Percentiles rank a stretch among this genome's conserved stretches.
These are phyloP conservation scores for Cylloceria caligata DNA, from an alignment of 2,888 invertebrate species.

Conservation along the genomic window DNA sequence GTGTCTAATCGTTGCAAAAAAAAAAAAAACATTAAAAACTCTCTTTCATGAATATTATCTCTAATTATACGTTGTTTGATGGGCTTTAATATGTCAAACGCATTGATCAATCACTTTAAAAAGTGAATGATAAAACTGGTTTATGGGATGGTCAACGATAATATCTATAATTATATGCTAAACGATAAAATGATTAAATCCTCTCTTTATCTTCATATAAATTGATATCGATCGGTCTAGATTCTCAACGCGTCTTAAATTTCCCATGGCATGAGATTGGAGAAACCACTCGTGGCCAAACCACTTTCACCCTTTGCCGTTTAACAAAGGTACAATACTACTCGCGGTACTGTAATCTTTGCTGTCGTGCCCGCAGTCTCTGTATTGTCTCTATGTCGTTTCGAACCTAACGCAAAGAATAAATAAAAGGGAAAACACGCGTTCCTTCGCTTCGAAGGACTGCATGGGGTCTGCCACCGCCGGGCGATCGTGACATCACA, in stretches of 20 bases:
- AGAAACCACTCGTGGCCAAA: conserved; percentile 9
- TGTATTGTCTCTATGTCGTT: not conserved
- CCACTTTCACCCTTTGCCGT: conserved; percentile 22
- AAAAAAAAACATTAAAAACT: too few relatives aligned
- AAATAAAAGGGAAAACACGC: conserved; percentile 18
- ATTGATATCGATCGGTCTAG: not conserved
- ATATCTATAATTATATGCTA: not conserved
- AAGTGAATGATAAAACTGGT: too few relatives aligned
- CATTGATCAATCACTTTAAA: too few relatives aligned
- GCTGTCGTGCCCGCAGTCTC: not conserved
- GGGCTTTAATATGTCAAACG: too few relatives aligned
- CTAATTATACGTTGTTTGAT: too few relatives aligned
- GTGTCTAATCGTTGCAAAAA: too few relatives aligned
- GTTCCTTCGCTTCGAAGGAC: conserved; percentile 1
- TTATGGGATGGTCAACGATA: not conserved
- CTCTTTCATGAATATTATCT: too few relatives aligned
- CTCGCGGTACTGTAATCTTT: not conserved
- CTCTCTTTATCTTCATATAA: not conserved
- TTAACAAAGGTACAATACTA: not conserved
- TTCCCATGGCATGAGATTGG: not conserved
- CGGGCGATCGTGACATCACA: not conserved
- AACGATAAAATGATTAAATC: not conserved
- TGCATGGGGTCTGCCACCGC: conserved; percentile 7
- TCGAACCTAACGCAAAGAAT: not conserved
- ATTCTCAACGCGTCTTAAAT: not conserved